Evolutionary conservation across 2,113 vertebrate genomes (phyloP).

Genomic region (Megaceryle maxima): DNA sequence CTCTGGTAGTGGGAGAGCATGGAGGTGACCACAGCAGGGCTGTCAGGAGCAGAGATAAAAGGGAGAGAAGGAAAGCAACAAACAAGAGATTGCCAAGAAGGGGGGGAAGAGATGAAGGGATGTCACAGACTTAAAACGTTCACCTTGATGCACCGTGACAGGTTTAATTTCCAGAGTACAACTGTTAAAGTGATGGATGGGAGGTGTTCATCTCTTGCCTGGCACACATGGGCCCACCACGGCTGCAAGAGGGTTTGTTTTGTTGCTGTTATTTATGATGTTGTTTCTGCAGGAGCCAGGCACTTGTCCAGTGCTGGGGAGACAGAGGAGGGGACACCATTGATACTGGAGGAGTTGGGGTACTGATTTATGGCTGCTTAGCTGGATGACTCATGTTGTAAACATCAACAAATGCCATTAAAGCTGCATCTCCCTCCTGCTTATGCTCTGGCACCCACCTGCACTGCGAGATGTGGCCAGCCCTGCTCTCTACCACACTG

Average conservation of each 20-base stretch:
- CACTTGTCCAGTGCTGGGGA: conserved; percentile 10
- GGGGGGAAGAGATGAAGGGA: not conserved
- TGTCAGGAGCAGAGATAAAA: not conserved
- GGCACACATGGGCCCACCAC: not conserved
- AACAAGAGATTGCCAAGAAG: not conserved
- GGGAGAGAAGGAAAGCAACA: not conserved
- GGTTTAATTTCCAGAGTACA: conserved; percentile 78
- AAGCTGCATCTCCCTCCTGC: conserved; percentile 29
- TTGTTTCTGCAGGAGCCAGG: conserved; percentile 52
- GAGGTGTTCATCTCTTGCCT: not conserved
- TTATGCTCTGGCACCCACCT: not conserved
- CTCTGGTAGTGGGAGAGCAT: accelerated
- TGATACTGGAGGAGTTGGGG: not conserved
- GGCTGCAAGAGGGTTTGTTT: conserved; percentile 21
- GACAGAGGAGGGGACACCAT: not conserved
- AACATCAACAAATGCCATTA: conserved; percentile 58
- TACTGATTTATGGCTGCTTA: conserved; percentile 63
- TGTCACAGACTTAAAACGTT: conserved; percentile 48
- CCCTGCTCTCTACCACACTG: accelerated
- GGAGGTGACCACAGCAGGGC: not conserved
- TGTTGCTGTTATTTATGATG: conserved; percentile 69
- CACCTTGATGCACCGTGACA: conserved; percentile 63
- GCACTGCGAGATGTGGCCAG: accelerated
- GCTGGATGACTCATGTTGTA: conserved; percentile 51
- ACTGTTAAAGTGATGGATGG: conserved; percentile 74